phyloP scores from a whole-genome alignment of 2,113 vertebrate species.

The Oryctolagus cuniculus region mOryCun1.1 NC_091432.1:213053501-213054000 shows the following conservation, averaged over 20 bases:
- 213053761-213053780: background rate
- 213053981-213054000: too few relatives aligned
- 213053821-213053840: background rate
- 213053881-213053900: background rate
- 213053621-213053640: background rate
- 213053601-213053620: background rate
- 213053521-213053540: conserved; percentile 23
- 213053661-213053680: background rate
- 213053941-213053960: background rate
- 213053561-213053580: background rate
- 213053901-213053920: background rate
- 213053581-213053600: background rate
- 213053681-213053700: background rate
- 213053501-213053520: background rate
- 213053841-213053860: background rate
- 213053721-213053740: background rate
- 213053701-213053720: background rate
- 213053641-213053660: background rate
- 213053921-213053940: background rate
- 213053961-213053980: background rate
- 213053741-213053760: background rate
- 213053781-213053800: background rate
- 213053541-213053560: background rate
- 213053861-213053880: conserved; percentile 24
- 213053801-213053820: background rate